phyloP scores from a whole-genome alignment of 2,888 invertebrate genomes.

The Drosophila lacicola region DNA sequence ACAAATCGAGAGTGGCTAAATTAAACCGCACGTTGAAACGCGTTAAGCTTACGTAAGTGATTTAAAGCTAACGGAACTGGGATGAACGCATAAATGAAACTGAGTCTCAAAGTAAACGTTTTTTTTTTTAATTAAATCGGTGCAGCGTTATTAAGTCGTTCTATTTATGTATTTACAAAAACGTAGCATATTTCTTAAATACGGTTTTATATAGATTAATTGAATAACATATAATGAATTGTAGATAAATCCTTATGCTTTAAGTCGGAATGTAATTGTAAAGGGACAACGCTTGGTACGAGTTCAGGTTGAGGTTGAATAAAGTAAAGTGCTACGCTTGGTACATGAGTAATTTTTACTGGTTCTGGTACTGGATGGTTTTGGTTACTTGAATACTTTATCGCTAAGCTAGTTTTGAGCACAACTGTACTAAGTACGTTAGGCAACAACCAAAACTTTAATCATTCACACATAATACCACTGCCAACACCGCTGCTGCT shows the following conservation, averaged over 20 bases:
- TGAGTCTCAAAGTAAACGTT: conserved; percentile 59
- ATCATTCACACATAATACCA: conserved; percentile 72
- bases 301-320: conserved; percentile 21
- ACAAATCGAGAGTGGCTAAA: conserved; percentile 39
- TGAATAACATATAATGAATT: conserved; percentile 31
- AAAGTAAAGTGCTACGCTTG: conserved; percentile 35
- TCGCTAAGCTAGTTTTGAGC: conserved; percentile 52
- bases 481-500: conserved; percentile 65
- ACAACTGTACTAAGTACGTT: conserved; percentile 59
- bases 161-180: conserved; percentile 71
- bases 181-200: conserved; percentile 64
- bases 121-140: conserved; percentile 56
- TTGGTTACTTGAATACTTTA: conserved; percentile 44
- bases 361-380: conserved; percentile 38
- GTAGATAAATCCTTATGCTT: conserved; percentile 34
- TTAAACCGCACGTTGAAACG: conserved; percentile 53
- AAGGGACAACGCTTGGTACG: conserved; percentile 37
- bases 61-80: conserved; percentile 61
- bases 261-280: conserved; percentile 31
- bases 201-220: conserved; percentile 31
- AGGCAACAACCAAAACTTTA: conserved; percentile 62
- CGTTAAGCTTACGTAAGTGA: conserved; percentile 62
- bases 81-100: conserved; percentile 62
- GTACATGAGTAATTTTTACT: conserved; percentile 21
- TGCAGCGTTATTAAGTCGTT: conserved; percentile 71